Base-by-base conservation (phyloP, 1,140 invertebrate species). In the Drepana arcuata region DNA sequence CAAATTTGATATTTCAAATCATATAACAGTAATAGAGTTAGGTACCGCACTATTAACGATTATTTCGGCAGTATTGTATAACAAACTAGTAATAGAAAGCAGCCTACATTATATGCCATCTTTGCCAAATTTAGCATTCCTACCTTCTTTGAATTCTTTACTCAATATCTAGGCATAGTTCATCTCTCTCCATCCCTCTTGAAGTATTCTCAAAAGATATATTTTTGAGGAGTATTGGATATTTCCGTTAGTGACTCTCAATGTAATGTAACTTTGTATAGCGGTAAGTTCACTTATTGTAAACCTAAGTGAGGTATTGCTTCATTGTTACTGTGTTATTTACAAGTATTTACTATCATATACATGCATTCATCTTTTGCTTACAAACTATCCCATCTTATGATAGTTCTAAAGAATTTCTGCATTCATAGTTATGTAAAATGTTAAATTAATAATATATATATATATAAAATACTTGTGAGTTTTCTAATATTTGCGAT, bases 211-310 rank as follows among this genome's bases (percentile, higher is more conserved):
- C 42, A 55, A 43, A 35, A 53, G 35, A 48, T 61, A 56, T 59
- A 49, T 65, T 65, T 65, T 65, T 44, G 62, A 65, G 39, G 42
- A 62, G 43, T 65, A 62, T 65, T 65, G 62, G 62, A 65, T 65
- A 62, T 53, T 56, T 62, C 62, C 62, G 58, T 58, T 62, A 65
- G 55, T 44, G 37, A 56, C 38, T 63, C 51, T 58, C 57, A 52
- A 57, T 37, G 28, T 53, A 48, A 43, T 44, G 39, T 46, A 38
- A 41, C 16, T n/a, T n/a, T n/a, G n/a, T n/a, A n/a, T n/a, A n/a
- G n/a, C n/a, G n/a, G n/a, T n/a, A n/a, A 34, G 0, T 29, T 2
- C 2, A 31, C 14, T 31, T 6, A 16, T 31, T 31, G 29, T 29
- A 13, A 13, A 14, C 12, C 15, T 14, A 29, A 7, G 27, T 29